Evolutionary conservation across 2,113 vertebrate species (phyloP), one percentile per base, ranked within the genome.

Genomic region (Lampris incognitus): DNA sequence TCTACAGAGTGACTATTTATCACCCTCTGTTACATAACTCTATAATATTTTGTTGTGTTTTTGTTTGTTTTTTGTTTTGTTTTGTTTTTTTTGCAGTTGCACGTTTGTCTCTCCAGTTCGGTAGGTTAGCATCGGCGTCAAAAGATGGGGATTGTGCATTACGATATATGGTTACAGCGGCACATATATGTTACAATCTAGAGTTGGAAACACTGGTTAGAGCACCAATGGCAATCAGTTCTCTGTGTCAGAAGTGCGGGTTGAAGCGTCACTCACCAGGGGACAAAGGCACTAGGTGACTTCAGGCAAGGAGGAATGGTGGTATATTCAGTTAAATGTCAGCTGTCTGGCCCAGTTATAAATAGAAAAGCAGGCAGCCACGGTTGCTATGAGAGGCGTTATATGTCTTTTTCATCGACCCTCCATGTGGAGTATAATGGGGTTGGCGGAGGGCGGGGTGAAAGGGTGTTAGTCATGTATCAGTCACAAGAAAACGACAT

Each of bases 281-380:
- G 72, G 82, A 86, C 85, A 87, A 89, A 85, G 82, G 78, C 77
- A 74, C 85, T 69, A 37, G 71, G 74, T 88, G 82, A 88, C 90
- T 87, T 92, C 86, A 87, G 83, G 85, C 83, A 52, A 68, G 65
- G 65, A 77, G 86, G 89, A 87, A 90, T 85, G 89, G 83, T 61
- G 87, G 82, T 89, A 85, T 78, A 84, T 92, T 92, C 85, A 67
- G 66, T 58, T 82, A 87, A 85, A 90, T 88, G 93, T 89, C 93
- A 94, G 89, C 92, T 93, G 93, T 85, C 87, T 59, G 6, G 37
- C 59, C 48, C 3, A 36, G 50, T 77, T 94, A 94, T 90, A 83
- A 91, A 94, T 92, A 93, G 82, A 64, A 57, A 39, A 7, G 51
- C 46, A 77, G 40, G 72, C 60, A 71, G 76, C 39, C n/a, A 55